Evolutionary conservation across 2,113 vertebrate species (phyloP), one percentile per base, ranked within the genome.

Genomic region (Mionectes macconnelli): DNA sequence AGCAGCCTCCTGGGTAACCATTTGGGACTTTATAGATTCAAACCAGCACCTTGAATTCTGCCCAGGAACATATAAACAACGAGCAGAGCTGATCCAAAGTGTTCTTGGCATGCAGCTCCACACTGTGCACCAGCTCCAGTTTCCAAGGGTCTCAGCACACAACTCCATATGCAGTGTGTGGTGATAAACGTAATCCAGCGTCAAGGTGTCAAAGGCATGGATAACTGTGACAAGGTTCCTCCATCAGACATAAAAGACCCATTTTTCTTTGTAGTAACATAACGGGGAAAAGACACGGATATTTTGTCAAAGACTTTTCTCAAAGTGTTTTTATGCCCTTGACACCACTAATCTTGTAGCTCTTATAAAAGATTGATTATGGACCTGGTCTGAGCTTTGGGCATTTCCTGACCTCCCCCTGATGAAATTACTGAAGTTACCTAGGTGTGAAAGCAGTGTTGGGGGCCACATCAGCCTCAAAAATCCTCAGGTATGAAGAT

Each of bases 21-120:
- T 69, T 47, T 69, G 53, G 64, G 75, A 56, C 52, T 95, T 94
- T 96, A 78, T 67, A 88, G 35, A 30, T 76, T 93, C 84, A 63
- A 89, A 49, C 63, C 47, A 89, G 95, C 95, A 91, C 90, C 74
- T 67, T 77, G 44, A 94, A 87, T 94, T 94, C 90, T 94, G 62
- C 87, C 73, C 76, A 95, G 63, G 76, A 97, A 20, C 69, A 66
- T 90, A 64, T 60, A 94, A 92, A 87, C 70, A 63, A 40, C 17
- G n/a, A 68, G 72, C 42, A 88, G 73, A 82, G 75, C 76, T 72
- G 89, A 74, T 89, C 76, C 87, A 72, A 93, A 77, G 47, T 50
- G 75, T 93, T 95, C 87, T 81, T 96, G 95, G 87, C 89, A 85
- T 55, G 52, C 73, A 85, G 72, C 37, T 95, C 52, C 74, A 49